These are phyloP conservation scores for Vanessa atalanta DNA, from an alignment of 1,140 invertebrate species.

Conservation along the genomic window DNA sequence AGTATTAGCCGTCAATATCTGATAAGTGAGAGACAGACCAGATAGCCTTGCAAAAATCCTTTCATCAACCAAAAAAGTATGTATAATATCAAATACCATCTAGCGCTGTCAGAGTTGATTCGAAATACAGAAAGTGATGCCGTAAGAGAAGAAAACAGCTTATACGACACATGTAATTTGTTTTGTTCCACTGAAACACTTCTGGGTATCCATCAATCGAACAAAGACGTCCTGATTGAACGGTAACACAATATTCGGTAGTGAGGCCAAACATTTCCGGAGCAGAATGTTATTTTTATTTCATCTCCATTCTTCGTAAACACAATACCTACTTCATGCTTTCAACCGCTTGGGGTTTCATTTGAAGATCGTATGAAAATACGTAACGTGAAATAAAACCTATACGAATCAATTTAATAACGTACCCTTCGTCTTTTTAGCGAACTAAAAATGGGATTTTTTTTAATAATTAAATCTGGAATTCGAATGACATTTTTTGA, in stretches of 20 bases:
- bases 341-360: slow-evolving; percentile 6
- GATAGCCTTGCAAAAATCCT: too few relatives aligned
- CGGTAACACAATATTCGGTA: slow-evolving; percentile 61
- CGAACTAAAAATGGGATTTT: too few relatives aligned
- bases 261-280: slow-evolving; percentile 38
- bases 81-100: too few relatives aligned
- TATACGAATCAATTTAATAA: not conserved
- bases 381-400: not conserved
- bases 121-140: slow-evolving; percentile 38
- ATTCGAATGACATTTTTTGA: too few relatives aligned
- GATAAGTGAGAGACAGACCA: too few relatives aligned
- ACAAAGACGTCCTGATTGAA: slow-evolving; percentile 66
- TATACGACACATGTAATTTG: slow-evolving; percentile 34
- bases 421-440: not conserved
- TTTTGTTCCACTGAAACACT: slow-evolving; percentile 43
- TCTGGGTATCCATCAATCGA: slow-evolving; percentile 54
- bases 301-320: slow-evolving; percentile 28
- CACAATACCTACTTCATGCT: slow-evolving; percentile 14
- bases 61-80: too few relatives aligned
- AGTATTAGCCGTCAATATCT: too few relatives aligned
- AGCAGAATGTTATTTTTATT: slow-evolving; percentile 36
- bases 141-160: slow-evolving; percentile 31
- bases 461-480: too few relatives aligned
- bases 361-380: slow-evolving; percentile 14
- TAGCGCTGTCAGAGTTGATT: too few relatives aligned